Percentiles rank a stretch among this genome's conserved stretches.
These are phyloP conservation scores for Loriculus beryllinus DNA, from an alignment of 2,797 vertebrate species.

Conservation along the genomic window DNA sequence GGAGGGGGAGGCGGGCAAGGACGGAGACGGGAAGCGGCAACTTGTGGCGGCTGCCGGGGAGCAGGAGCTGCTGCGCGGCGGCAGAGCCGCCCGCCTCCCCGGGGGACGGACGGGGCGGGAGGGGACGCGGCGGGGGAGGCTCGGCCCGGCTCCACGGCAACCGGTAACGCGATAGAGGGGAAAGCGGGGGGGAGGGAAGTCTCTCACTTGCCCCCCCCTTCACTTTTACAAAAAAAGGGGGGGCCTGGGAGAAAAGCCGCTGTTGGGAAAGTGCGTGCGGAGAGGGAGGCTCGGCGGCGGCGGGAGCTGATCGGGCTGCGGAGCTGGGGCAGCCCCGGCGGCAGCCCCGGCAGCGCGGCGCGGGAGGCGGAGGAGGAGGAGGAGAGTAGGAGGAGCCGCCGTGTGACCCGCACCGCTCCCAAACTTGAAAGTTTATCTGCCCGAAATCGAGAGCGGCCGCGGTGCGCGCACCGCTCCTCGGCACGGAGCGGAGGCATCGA, in stretches of 20 bases:
- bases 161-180: slow-evolving; percentile 17
- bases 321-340: slow-evolving; percentile 10
- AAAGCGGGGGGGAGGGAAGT: not conserved
- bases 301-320: not conserved
- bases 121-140: not conserved
- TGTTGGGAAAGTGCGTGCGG: not conserved
- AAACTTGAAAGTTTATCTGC: slow-evolving; percentile 77
- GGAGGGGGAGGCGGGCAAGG: not conserved
- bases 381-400: slow-evolving; percentile 67
- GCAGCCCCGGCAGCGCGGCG: slow-evolving; percentile 7
- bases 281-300: not conserved
- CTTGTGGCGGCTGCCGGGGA: slow-evolving; percentile 52
- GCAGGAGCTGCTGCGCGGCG: not conserved
- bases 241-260: not conserved
- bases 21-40: not conserved
- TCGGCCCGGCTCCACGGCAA: not conserved
- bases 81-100: not conserved
- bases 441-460: slow-evolving; percentile 63
- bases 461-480: slow-evolving; percentile 38
- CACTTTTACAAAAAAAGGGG: not conserved
- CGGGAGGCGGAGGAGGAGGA: slow-evolving; percentile 35
- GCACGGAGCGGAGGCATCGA: not conserved
- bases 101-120: not conserved
- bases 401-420: slow-evolving; percentile 69
- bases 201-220: not conserved